Evolutionary conservation across 2,113 vertebrate genomes (phyloP), one percentile per base, ranked within the genome.

Genomic region (Columbina picui): DNA sequence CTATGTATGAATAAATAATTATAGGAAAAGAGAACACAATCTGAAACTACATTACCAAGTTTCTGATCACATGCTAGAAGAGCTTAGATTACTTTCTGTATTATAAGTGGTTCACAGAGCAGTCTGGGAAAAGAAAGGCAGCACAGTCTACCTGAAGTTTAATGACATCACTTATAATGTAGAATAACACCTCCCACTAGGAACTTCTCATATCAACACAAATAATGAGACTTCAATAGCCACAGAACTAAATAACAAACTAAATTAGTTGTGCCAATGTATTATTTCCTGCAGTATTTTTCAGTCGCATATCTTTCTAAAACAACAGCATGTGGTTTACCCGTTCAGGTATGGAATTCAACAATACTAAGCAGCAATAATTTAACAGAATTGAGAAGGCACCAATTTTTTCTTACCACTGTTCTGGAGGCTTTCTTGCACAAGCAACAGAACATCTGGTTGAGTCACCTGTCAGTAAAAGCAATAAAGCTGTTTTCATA

Each of bases 381-480:
- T 36, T 89, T 74, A 91, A 80, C 1, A 5, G 36, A 92, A 92
- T 57, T 52, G 25, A 68, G 49, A 87, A 79, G 15, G 29, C 14
- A 84, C 50, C n/a, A 47, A 10, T 53, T 74, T 59, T 83, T 98
- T 98, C 99, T 99, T 98, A 99, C 99, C 97, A 97, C 98, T 98
- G 89, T 97, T 98, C 80, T 98, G 98, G 67, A 99, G 98, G 93
- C 97, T 98, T 96, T 99, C 99, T 97, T 99, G 99, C 88, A 99
- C 98, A 96, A 98, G 93, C 97, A 99, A 96, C 69, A 99, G 98
- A 96, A 99, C 99, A 76, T 99, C 99, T 94, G 99, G 99, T 93
- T 99, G 99, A 97, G 98, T 97, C 98, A 99, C 99, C 99, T 99
- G 98, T 86, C 96, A 98, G 98, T 50, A 86, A 78, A 91, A 94